These are phyloP conservation scores for Heteractis magnifica DNA, from an alignment of 92 coral and sea anemone species.

Conservation along the genomic window DNA sequence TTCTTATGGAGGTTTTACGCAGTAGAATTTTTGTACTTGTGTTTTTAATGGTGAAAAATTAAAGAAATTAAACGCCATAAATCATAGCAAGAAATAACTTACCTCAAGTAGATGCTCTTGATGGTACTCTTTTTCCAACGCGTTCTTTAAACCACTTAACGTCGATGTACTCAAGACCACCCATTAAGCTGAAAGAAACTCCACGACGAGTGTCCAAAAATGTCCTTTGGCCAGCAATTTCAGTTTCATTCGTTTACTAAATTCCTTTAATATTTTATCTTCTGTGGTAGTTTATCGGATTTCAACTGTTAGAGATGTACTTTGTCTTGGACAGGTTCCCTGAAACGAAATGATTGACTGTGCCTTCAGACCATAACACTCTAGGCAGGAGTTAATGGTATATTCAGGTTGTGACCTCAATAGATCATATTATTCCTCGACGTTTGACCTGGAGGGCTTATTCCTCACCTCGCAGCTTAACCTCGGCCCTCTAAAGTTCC, in stretches of 20 bases:
- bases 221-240: background rate
- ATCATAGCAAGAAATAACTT: background rate
- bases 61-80: background rate
- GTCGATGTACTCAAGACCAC: conserved; percentile 19
- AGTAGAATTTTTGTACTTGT: background rate
- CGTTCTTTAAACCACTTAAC: background rate
- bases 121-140: background rate
- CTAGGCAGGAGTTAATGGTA: background rate
- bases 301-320: background rate
- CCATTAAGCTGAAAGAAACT: conserved; percentile 7
- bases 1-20: background rate
- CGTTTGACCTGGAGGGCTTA: background rate
- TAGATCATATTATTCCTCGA: background rate
- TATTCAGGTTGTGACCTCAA: background rate
- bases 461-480: background rate
- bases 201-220: background rate
- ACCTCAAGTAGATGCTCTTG: conserved; percentile 18
- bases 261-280: background rate
- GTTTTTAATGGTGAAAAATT: background rate
- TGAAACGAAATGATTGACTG: background rate
- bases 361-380: background rate
- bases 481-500: background rate
- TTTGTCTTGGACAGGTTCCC: background rate
- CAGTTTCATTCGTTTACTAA: background rate
- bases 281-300: background rate